Evolutionary conservation across 2,888 invertebrate species (phyloP).

Genomic region (Drosophila peninsularis): DNA sequence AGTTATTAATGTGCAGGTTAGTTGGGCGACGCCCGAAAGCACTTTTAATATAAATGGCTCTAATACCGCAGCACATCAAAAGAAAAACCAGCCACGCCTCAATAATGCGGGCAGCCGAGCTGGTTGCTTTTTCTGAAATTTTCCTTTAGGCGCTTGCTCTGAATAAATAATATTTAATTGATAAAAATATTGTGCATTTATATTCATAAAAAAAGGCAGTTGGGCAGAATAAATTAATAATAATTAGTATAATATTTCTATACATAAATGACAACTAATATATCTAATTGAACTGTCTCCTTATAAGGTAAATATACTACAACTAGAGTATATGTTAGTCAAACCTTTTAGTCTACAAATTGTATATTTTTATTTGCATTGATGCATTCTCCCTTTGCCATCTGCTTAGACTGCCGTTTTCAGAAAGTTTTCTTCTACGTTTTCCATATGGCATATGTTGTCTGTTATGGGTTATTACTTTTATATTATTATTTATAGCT

Average conservation of each 20-base stretch:
- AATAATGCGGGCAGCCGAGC: not conserved
- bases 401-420: not conserved
- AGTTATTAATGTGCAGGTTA: slow-evolving; percentile 71
- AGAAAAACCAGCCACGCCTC: slow-evolving; percentile 4
- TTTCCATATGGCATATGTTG: slow-evolving; percentile 14
- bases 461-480: slow-evolving; percentile 2
- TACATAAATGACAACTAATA: too few relatives aligned
- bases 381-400: not conserved
- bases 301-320: too few relatives aligned
- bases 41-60: slow-evolving; percentile 47
- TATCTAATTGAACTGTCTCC: too few relatives aligned
- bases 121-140: not conserved
- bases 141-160: not conserved
- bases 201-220: slow-evolving; percentile 21
- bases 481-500: slow-evolving; percentile 14
- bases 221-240: too few relatives aligned
- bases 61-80: slow-evolving; percentile 35
- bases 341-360: not conserved
- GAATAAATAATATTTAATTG: not conserved
- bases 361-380: not conserved
- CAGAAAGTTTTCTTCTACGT: slow-evolving; percentile 9
- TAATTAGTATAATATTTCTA: too few relatives aligned
- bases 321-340: too few relatives aligned
- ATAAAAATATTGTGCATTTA: slow-evolving; percentile 11
- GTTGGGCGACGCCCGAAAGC: slow-evolving; percentile 31